phyloP scores from a whole-genome alignment of 1,140 invertebrate species.

The Atopsyche davidsoni region DNA sequence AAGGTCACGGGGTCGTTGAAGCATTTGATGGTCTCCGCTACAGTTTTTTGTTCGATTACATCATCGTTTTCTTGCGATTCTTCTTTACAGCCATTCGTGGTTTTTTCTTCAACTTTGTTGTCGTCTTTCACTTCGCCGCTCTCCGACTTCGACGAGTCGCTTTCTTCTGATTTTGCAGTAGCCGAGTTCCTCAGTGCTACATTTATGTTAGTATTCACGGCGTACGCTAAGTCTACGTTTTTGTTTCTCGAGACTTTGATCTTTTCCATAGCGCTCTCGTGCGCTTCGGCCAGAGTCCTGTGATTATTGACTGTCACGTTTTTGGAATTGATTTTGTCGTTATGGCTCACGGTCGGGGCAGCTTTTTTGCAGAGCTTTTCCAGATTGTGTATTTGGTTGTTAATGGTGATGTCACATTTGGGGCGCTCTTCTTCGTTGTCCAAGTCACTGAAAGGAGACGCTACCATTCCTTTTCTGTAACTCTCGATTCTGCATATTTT shows the following conservation, averaged over 20 bases:
- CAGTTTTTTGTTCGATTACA: constrained; percentile 21
- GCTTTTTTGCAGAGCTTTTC: constrained; percentile 33
- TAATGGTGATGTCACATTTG: constrained; percentile 17
- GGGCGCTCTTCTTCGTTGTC: constrained; percentile 34
- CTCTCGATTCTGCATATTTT: constrained; percentile 47
- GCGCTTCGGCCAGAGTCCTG: constrained; percentile 17
- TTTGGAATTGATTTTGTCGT: constrained; percentile 30
- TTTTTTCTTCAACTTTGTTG: neutral
- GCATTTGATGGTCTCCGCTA: constrained; percentile 25
- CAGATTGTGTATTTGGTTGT: constrained; percentile 20
- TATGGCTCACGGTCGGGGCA: constrained; percentile 30
- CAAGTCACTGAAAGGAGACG: constrained; percentile 36
- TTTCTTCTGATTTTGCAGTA: constrained; percentile 31
- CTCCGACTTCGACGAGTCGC: constrained; percentile 21
- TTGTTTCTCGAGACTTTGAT: constrained; percentile 39
- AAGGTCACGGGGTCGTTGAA: constrained; percentile 36
- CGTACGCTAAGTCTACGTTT: constrained; percentile 41
- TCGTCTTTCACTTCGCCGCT: constrained; percentile 1
- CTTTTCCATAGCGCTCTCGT: constrained; percentile 15
- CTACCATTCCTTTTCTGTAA: constrained; percentile 43
- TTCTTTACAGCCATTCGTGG: constrained; percentile 3
- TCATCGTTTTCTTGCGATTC: constrained; percentile 13
- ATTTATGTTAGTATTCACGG: constrained; percentile 32
- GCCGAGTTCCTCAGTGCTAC: constrained; percentile 26
- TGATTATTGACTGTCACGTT: constrained; percentile 32